Base-by-base conservation (phyloP, 2,888 invertebrate species). In the Eilema depressum region DNA sequence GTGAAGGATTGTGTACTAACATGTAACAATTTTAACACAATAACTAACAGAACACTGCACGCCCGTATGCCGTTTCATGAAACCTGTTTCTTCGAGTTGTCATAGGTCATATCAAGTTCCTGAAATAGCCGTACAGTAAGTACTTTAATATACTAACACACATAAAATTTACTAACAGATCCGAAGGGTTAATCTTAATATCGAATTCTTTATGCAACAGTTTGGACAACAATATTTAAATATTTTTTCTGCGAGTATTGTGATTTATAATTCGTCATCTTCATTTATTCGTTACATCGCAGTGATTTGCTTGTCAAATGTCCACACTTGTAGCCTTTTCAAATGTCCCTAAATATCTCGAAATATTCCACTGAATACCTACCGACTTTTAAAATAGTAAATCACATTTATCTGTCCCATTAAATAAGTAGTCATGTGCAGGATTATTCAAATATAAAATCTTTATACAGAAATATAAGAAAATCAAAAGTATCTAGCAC, bases 11-110 rank as follows among this genome's bases (percentile, higher is more conserved):
- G 60, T 53, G 28, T 70, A 77, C 76, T 81, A 79, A 83, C 79
- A 85, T 89, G 86, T 92, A 91, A 92, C 87, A 85, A 83, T 74
- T 71, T 71, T 73, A 70, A 79, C 75, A 72, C 70, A 65, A 83
- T 84, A 77, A 93, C 93, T 94, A 94, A 94, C 95, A 95, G 95
- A 94, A 74, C 93, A 95, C 92, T 95, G 95, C 89, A 95, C 95
- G 69, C 95, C 95, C 57, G 95, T 95, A 75, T 95, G 95, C 91
- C 95, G 95, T 79, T 95, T 95, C 88, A 95, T 95, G 95, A 95
- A 94, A 91, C 92, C 93, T 37, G 90, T 93, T 74, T 79, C 92
- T 60, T 84, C 93, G 78, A 85, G 87, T 85, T 92, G 87, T 86
- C 90, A 88, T 87, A 91, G 88, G 83, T 84, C 92, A 78, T 94